Evolutionary conservation across 2,888 invertebrate species (phyloP).

Genomic region (Noctua janthe): DNA sequence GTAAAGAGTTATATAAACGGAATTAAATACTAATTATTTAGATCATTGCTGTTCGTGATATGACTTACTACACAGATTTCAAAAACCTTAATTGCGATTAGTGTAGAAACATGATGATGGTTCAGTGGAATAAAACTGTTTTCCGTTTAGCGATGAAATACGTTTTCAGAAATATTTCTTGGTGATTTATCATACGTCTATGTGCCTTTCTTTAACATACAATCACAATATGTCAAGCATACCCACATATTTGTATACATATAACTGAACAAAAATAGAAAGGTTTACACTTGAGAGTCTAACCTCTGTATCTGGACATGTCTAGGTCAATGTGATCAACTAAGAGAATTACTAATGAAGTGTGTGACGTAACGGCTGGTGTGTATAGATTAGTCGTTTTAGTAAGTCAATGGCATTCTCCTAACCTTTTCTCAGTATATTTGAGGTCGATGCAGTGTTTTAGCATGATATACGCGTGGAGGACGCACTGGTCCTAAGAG

Average conservation of each 20-base stretch:
- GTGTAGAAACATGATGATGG: too few relatives aligned
- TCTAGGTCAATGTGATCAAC: slow-evolving; percentile 66
- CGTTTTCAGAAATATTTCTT: not conserved
- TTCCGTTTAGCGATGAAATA: not conserved
- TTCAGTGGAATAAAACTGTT: not conserved
- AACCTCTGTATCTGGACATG: slow-evolving; percentile 31
- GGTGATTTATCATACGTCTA: not conserved
- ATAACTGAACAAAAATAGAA: slow-evolving; percentile 39
- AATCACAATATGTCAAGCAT: slow-evolving; percentile 2
- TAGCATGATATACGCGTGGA: too few relatives aligned
- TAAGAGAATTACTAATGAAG: slow-evolving; percentile 36
- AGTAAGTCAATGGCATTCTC: not conserved
- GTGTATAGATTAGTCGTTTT: slow-evolving; percentile 3
- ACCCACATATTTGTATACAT: not conserved
- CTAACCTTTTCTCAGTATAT: not conserved
- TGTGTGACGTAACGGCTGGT: slow-evolving; percentile 49
- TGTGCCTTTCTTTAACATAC: not conserved
- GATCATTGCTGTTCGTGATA: too few relatives aligned
- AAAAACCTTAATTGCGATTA: too few relatives aligned
- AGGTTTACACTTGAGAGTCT: slow-evolving; percentile 31
- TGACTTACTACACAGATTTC: too few relatives aligned
- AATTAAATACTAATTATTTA: too few relatives aligned
- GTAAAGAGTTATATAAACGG: too few relatives aligned
- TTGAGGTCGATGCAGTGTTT: too few relatives aligned
- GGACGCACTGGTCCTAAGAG: too few relatives aligned